Base-by-base conservation (phyloP, 2,888 invertebrate genomes). In the Drosophila affinis region DNA sequence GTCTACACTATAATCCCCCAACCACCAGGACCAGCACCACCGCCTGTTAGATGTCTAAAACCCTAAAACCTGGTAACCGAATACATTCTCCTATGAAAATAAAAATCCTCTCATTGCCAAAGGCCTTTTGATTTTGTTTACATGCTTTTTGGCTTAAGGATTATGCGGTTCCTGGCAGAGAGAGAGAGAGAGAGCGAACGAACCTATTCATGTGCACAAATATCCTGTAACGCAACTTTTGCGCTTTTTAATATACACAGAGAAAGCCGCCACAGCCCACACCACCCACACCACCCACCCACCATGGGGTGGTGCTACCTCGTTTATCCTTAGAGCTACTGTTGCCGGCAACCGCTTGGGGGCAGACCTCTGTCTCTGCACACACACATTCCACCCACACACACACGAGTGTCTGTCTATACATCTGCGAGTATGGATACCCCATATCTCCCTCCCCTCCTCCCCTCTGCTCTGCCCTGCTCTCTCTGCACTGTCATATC, bases 221-320 rank as follows among this genome's bases (percentile, higher is more conserved):
- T 72, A 62, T 71, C 77, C 77, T 81, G 75, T 54, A 78, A 74
- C 74, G 78, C 72, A 80, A 80, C 79, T 78, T 78, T 78, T 81
- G 72, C 78, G 76, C 79, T 81, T 81, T 79, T 81, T 79, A 79
- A 81, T 78, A 79, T 55, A 70, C 65, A 59, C 51, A 46, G 14
- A 39, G 39, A 39, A 14, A 32, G 32, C 39, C 24, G 24, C 24
- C 24, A 24, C 24, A 24, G 5, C 29, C 29, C 29, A 29, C 1
- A 3, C 29, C 6, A 27, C 6, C 27, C 27, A 27, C 59, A 6
- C 32, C 54, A 18, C 34, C 12, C 39, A 39, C 39, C 6, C n/a
- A 14, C 39, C 39, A 39, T 7, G 39, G 39, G 21, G 21, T 21
- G 14, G 7, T 39, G 2, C 3, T 32, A 10, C 32, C 32, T 29